These are phyloP conservation scores for Ormyrus rosae DNA, from an alignment of 2,888 invertebrate species.

Conservation along the genomic window DNA sequence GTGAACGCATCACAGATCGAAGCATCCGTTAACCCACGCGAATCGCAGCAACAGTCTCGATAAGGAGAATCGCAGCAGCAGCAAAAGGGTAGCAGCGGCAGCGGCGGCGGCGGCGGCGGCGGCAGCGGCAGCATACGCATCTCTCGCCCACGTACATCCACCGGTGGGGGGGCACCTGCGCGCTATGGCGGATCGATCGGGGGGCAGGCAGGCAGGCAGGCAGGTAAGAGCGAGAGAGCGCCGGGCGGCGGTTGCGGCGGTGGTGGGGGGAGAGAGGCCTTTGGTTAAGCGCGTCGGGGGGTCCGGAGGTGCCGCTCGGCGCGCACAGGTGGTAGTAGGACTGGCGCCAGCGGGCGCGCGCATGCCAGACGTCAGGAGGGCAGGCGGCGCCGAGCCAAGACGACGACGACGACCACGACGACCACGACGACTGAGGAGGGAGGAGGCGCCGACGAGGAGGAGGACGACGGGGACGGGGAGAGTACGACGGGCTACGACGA, in stretches of 20 bases:
- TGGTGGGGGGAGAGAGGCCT: slow-evolving; percentile 48
- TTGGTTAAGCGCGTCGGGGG: no score
- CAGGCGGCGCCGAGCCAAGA: slow-evolving; percentile 11
- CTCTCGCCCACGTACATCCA: no score
- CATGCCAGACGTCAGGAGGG: no score
- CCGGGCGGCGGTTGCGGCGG: slow-evolving; percentile 47
- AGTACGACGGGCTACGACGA: slow-evolving; percentile 16
- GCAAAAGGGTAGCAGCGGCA: background rate
- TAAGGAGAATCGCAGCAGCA: background rate
- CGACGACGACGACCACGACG: slow-evolving; percentile 8
- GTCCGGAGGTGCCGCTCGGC: no score
- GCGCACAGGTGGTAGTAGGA: no score
- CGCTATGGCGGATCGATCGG: no score
- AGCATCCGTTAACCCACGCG: no score
- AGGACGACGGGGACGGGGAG: slow-evolving; percentile 16
- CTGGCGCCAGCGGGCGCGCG: no score
- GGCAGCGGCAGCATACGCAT: background rate
- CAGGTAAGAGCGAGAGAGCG: background rate
- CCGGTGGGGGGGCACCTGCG: no score
- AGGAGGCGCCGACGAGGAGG: slow-evolving; percentile 47
- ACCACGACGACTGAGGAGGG: background rate
- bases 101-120: slow-evolving; percentile 6
- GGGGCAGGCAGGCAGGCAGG: no score
- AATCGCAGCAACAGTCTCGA: no score
- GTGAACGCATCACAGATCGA: no score